phyloP scores from a whole-genome alignment of 1,140 invertebrate species.

The Philaenus spumarius region DNA sequence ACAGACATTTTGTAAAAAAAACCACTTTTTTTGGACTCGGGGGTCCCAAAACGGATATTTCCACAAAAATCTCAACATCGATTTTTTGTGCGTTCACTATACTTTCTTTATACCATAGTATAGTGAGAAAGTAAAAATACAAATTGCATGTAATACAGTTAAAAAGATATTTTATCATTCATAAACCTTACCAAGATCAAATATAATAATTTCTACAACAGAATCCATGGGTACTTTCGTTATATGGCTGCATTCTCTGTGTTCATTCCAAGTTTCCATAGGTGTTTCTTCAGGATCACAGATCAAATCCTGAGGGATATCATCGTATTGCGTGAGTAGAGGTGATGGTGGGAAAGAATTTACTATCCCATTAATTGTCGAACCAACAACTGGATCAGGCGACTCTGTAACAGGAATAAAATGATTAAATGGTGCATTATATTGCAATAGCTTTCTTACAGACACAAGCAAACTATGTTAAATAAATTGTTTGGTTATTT shows the following conservation, averaged over 20 bases:
- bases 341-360: conserved; percentile 41
- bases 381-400: background rate
- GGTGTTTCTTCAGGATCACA: conserved; percentile 3
- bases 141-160: too few species aligned
- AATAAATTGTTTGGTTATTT: too few species aligned
- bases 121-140: too few species aligned
- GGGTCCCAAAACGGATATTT: too few species aligned
- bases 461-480: too few species aligned
- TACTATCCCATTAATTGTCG: conserved; percentile 43
- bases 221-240: background rate
- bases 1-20: too few species aligned
- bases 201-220: conserved; percentile 4
- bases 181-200: conserved; percentile 8
- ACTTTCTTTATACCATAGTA: too few species aligned
- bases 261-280: background rate
- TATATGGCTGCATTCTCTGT: conserved; percentile 11
- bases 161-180: too few species aligned
- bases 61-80: too few species aligned
- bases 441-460: too few species aligned
- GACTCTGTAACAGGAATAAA: conserved; percentile 4
- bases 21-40: too few species aligned
- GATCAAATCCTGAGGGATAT: conserved; percentile 30
- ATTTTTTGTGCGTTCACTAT: too few species aligned
- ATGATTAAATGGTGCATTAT: background rate
- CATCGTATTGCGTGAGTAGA: conserved; percentile 42